Conservation (phyloP, 2,888 invertebrate species). For the Sinopyrophorus schimmeli region DNA sequence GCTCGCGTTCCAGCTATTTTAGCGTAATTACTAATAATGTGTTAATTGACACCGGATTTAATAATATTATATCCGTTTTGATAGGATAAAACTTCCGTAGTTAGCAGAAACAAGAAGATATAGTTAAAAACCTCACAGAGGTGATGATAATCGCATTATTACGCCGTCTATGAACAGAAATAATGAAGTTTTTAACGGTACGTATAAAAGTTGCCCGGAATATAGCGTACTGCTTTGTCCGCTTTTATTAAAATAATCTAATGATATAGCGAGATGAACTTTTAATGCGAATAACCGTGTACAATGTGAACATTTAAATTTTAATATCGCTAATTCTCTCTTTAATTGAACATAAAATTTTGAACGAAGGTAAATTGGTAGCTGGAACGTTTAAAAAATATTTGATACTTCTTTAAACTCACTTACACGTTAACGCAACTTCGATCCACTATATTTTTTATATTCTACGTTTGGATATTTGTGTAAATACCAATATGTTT, state of each 20-base stretch:
- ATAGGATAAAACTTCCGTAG: constrained; percentile 16
- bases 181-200: constrained; percentile 34
- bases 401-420: too few species aligned
- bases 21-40: too few species aligned
- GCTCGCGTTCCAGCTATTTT: too few species aligned
- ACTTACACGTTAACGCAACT: too few species aligned
- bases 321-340: constrained; percentile 25
- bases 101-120: constrained; percentile 28
- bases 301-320: constrained; percentile 29
- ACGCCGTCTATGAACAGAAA: constrained; percentile 29
- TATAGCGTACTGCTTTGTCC: constrained; percentile 28
- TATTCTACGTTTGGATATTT: too few species aligned
- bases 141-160: constrained; percentile 32
- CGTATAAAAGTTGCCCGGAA: constrained; percentile 30
- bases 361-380: constrained; percentile 19
- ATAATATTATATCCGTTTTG: constrained; percentile 16
- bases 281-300: constrained; percentile 27
- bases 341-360: constrained; percentile 23
- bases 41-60: constrained; percentile 20
- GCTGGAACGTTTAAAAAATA: constrained; percentile 7
- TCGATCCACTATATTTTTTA: too few species aligned
- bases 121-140: constrained; percentile 32
- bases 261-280: constrained; percentile 32
- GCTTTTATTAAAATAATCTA: constrained; percentile 35
- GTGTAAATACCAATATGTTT: too few species aligned